phyloP scores from a whole-genome alignment of 2,888 invertebrate species.

The Cataglyphis albicans region DNA sequence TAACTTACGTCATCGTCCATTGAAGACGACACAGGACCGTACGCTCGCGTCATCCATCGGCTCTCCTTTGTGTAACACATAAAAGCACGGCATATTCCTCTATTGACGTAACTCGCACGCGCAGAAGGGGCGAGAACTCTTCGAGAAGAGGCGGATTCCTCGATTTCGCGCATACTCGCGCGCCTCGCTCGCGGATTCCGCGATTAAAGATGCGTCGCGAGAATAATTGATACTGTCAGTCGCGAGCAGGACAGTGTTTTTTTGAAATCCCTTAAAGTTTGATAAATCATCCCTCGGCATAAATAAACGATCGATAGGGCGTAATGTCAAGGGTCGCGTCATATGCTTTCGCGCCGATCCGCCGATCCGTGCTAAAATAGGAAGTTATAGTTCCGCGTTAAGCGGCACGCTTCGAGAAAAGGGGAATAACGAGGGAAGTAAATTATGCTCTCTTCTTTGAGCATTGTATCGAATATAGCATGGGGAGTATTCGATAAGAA shows the following conservation, averaged over 20 bases:
- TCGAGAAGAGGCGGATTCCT: slow-evolving; percentile 14
- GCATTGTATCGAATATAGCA: slow-evolving; percentile 15
- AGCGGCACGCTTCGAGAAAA: slow-evolving; percentile 62
- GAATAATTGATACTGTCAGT: slow-evolving; percentile 28
- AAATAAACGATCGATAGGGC: slow-evolving; percentile 75
- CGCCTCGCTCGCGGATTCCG: slow-evolving; percentile 47
- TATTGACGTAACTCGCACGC: slow-evolving; percentile 38
- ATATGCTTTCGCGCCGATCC: slow-evolving; percentile 56
- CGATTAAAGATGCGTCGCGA: slow-evolving; percentile 14
- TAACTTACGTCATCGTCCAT: slow-evolving; percentile 56
- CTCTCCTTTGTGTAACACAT: slow-evolving; percentile 32
- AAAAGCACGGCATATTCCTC: slow-evolving; percentile 36
- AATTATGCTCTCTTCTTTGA: not conserved
- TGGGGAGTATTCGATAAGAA: slow-evolving; percentile 3
- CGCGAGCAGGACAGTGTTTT: slow-evolving; percentile 30
- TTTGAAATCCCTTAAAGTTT: slow-evolving; percentile 57
- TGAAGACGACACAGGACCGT: slow-evolving; percentile 44
- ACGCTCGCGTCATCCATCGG: slow-evolving; percentile 45
- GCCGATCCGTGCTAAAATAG: slow-evolving; percentile 68
- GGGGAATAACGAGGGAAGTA: slow-evolving; percentile 25
- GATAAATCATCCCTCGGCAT: slow-evolving; percentile 69
- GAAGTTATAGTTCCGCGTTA: slow-evolving; percentile 64
- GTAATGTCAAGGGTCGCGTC: slow-evolving; percentile 75
- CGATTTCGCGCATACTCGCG: slow-evolving; percentile 53
- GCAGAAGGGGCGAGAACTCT: slow-evolving; percentile 9